These are phyloP conservation scores for Semnornis frantzii DNA, from an alignment of 2,113 vertebrate genomes.

Conservation along the genomic window DNA sequence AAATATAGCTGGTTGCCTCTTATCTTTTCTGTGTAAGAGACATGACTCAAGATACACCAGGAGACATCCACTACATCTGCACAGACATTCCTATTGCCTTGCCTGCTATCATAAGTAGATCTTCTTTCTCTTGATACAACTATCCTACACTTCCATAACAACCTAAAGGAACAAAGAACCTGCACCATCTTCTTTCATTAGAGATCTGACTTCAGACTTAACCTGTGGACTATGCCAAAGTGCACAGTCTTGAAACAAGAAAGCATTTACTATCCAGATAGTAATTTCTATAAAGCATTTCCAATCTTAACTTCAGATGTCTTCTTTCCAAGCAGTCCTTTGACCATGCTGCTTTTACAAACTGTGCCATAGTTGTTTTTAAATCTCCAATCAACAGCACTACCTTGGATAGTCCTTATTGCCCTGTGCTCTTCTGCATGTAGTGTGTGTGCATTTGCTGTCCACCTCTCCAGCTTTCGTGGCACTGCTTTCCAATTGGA, in stretches of 20 bases:
- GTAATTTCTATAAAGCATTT: not conserved
- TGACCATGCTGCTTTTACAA: not conserved
- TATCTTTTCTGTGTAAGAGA: not conserved
- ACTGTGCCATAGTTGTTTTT: not conserved
- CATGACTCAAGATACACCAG: not conserved
- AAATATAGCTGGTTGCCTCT: not conserved
- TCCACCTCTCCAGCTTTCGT: not conserved
- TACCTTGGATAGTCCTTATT: rapidly evolving
- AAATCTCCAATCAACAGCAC: not conserved
- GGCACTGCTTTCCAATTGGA: rapidly evolving
- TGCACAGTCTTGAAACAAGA: not conserved
- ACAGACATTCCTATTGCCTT: not conserved
- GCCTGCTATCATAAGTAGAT: not conserved
- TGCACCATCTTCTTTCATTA: not conserved
- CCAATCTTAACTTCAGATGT: not conserved
- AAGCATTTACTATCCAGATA: not conserved
- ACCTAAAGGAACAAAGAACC: not conserved
- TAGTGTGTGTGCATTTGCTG: rapidly evolving
- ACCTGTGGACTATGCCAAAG: not conserved
- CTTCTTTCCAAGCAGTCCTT: not conserved
- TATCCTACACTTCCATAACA: not conserved
- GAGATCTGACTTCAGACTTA: not conserved
- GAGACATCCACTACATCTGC: not conserved
- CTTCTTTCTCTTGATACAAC: not conserved
- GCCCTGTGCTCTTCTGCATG: rapidly evolving